Percentiles rank a stretch among this genome's conserved stretches.
Conservation (phyloP, 1,140 invertebrate species). For the Drosophila sturtevanti region DNA sequence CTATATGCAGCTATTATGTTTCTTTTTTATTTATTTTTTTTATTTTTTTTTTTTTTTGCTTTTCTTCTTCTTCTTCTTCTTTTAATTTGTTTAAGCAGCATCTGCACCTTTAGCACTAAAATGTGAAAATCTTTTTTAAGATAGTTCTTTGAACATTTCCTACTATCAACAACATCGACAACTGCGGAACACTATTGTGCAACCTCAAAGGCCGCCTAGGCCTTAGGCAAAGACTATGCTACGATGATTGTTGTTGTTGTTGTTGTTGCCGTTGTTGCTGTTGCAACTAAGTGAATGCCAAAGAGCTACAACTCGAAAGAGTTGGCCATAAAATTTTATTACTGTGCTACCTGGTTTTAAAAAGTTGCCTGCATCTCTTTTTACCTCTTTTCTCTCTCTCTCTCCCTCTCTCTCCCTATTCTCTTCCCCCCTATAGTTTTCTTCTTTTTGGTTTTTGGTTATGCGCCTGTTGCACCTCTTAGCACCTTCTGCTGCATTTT, state of each 20-base stretch:
- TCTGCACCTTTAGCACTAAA: conserved; percentile 36
- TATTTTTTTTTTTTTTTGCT: too few species aligned
- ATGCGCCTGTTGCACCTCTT: conserved; percentile 26
- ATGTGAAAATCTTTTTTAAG: conserved; percentile 42
- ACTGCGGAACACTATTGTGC: conserved; percentile 44
- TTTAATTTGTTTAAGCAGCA: not conserved
- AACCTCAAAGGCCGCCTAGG: conserved; percentile 43
- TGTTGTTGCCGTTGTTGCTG: conserved; percentile 8
- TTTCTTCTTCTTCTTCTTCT: too few species aligned
- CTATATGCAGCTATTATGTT: too few species aligned
- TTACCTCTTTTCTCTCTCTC: conserved; percentile 40
- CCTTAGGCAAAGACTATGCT: conserved; percentile 3
- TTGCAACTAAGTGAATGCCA: conserved; percentile 41
- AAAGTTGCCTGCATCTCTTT: conserved; percentile 29
- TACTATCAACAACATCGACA: not conserved
- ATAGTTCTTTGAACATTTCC: conserved; percentile 1
- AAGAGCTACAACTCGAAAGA: conserved; percentile 37
- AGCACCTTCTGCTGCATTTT: conserved; percentile 48
- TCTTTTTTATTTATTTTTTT: too few species aligned
- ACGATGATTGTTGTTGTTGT: conserved; percentile 5
- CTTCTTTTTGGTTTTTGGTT: conserved; percentile 15
- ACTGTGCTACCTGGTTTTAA: conserved; percentile 65
- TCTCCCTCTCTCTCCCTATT: conserved; percentile 43
- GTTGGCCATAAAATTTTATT: conserved; percentile 75
- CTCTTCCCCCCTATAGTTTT: conserved; percentile 40